Conservation (phyloP, 2,113 vertebrate species). For the Gasterosteus aculeatus region DNA sequence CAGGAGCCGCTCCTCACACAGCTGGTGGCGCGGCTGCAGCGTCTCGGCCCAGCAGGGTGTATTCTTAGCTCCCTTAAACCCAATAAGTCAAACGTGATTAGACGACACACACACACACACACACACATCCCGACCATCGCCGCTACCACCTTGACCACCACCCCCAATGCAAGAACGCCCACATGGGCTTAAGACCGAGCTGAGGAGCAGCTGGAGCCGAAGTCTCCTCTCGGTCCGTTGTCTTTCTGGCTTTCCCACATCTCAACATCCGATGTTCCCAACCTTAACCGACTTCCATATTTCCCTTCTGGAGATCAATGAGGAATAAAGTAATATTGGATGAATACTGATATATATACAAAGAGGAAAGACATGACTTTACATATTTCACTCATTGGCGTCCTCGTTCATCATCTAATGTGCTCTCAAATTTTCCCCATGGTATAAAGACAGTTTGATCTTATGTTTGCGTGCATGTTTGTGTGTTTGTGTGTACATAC, state of each 20-base stretch:
- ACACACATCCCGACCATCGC: conserved; percentile 18
- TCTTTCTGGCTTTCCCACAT: conserved; percentile 19
- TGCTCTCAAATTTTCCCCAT: neutral
- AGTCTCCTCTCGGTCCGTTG: neutral
- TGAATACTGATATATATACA: neutral
- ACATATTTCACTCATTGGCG: neutral
- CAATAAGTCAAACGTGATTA: conserved; percentile 72
- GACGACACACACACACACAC: conserved; percentile 28
- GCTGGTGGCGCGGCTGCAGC: conserved; percentile 47
- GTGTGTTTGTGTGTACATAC: neutral
- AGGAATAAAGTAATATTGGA: neutral
- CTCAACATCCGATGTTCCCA: neutral
- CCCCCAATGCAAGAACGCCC: conserved; percentile 28
- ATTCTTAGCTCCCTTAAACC: conserved; percentile 68
- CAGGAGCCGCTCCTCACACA: conserved; percentile 54
- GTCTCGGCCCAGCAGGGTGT: conserved; percentile 53
- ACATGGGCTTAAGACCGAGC: conserved; percentile 20
- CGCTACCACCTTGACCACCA: conserved; percentile 28
- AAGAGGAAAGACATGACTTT: neutral
- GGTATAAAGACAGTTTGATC: neutral
- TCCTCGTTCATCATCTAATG: neutral
- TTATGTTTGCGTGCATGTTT: neutral
- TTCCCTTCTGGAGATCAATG: neutral
- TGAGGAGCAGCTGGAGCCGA: conserved; percentile 5
- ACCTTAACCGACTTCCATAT: neutral